Percentiles rank a stretch among this genome's conserved stretches.
Evolutionary conservation across 2,797 vertebrate genomes (phyloP).

Genomic region (Enteromius treurensis): DNA sequence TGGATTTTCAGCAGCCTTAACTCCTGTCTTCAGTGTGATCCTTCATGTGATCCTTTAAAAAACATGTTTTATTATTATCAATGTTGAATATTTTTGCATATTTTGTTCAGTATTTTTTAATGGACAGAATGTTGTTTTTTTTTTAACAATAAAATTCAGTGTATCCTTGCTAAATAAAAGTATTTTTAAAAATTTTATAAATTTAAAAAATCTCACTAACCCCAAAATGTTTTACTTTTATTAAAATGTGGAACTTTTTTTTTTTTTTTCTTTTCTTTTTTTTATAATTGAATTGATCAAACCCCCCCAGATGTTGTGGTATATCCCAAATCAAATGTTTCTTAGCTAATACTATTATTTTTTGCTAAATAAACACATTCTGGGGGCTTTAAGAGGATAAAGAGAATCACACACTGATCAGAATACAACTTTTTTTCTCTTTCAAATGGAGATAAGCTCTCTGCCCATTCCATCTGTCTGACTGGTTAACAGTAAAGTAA

Average conservation of each 20-base stretch:
- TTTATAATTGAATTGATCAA: not conserved
- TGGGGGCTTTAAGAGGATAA: conserved; percentile 44
- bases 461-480: conserved; percentile 43
- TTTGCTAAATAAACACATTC: conserved; percentile 30
- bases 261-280: not conserved
- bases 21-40: not conserved
- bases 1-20: not conserved
- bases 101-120: not conserved
- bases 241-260: not conserved
- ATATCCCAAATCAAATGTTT: conserved; percentile 7
- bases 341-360: conserved; percentile 29
- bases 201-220: not conserved
- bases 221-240: not conserved
- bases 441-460: conserved; percentile 34
- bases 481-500: conserved; percentile 30
- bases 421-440: conserved; percentile 16
- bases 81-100: not conserved
- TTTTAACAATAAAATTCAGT: not conserved
- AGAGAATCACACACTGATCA: conserved; percentile 14
- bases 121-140: not conserved
- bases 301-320: conserved; percentile 9
- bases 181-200: no score
- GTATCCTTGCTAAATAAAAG: not conserved
- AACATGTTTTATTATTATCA: not conserved
- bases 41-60: not conserved